phyloP scores from a whole-genome alignment of 2,113 vertebrate genomes.

The Ibidorhyncha struthersii region DNA sequence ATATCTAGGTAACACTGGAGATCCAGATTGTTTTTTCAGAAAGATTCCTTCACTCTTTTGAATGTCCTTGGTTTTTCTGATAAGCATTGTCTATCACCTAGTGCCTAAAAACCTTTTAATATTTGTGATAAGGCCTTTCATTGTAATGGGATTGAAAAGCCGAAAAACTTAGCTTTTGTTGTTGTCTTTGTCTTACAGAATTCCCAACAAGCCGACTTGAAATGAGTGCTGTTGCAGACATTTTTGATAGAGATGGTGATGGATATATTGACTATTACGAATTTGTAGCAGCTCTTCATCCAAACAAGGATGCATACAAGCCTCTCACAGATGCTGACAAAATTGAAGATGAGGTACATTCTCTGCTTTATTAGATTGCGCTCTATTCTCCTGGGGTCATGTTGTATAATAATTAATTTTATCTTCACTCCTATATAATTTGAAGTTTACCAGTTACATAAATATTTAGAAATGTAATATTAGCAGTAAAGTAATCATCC shows the following conservation, averaged over 20 bases:
- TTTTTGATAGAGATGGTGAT: slow-evolving; percentile 96
- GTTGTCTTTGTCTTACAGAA: slow-evolving; percentile 71
- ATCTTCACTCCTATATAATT: neutral
- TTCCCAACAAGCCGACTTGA: slow-evolving; percentile 96
- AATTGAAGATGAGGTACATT: slow-evolving; percentile 95
- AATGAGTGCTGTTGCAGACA: slow-evolving; percentile 99
- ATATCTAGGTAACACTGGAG: neutral
- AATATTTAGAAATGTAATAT: neutral
- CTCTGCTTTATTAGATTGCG: neutral
- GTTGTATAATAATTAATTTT: neutral
- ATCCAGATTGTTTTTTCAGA: neutral
- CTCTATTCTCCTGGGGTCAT: neutral
- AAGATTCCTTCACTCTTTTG: neutral
- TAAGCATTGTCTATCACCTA: neutral
- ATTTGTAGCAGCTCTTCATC: slow-evolving; percentile 97
- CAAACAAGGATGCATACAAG: slow-evolving; percentile 98
- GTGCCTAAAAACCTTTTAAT: neutral
- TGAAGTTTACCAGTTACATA: neutral
- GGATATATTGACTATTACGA: slow-evolving; percentile 99
- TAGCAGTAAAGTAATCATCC: neutral
- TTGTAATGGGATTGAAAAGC: neutral
- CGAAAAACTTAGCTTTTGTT: neutral
- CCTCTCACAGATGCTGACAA: slow-evolving; percentile 97
- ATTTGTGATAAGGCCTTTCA: neutral
- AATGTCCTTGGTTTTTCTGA: neutral